Conservation (phyloP, 2,888 invertebrate species). For the Mesorhabditis spiculigera region DNA sequence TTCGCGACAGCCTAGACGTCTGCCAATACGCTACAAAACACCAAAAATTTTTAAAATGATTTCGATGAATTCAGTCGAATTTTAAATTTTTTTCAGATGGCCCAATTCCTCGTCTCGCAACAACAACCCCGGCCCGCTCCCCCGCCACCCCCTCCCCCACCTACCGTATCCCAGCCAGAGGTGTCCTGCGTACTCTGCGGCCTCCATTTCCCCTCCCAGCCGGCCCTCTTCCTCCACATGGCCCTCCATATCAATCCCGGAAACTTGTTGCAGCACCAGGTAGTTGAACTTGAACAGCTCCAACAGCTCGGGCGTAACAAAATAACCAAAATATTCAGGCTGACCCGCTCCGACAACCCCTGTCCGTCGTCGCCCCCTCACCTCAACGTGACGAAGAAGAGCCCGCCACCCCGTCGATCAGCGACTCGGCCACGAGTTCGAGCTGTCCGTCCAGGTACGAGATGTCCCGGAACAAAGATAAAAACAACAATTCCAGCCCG, state of each 20-base stretch:
- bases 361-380: neutral
- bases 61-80: no score
- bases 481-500: neutral
- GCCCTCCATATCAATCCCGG: conserved; percentile 20
- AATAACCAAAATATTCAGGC: neutral
- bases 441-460: neutral
- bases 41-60: no score
- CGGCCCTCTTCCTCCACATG: conserved; percentile 30
- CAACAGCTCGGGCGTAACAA: neutral
- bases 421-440: conserved; percentile 3
- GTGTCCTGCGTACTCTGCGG: conserved; percentile 38
- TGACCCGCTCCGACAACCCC: neutral
- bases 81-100: no score
- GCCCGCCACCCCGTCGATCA: neutral
- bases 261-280: no score
- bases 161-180: conserved; percentile 9
- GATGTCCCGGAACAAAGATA: neutral
- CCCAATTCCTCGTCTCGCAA: no score
- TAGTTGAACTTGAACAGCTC: neutral
- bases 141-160: conserved; percentile 12
- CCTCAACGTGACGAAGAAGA: neutral
- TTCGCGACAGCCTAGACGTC: no score
- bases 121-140: neutral
- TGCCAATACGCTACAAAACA: no score
- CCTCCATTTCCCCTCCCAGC: conserved; percentile 24